Evolutionary conservation across 1,140 invertebrate species (phyloP).

Genomic region (Temnothorax curvispinosus): DNA sequence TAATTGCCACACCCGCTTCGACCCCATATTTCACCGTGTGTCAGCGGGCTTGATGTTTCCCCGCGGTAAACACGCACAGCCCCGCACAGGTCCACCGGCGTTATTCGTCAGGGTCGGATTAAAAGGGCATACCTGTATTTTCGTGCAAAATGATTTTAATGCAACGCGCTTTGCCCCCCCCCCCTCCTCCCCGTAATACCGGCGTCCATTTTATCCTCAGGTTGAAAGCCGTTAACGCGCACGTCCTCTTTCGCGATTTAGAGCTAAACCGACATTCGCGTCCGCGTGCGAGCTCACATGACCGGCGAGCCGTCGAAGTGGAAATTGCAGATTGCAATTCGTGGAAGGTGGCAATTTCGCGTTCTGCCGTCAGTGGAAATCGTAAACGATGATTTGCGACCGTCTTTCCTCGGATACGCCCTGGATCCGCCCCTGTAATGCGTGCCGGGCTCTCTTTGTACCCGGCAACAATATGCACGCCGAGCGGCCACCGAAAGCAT

Average conservation of each 20-base stretch:
- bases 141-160: slow-evolving; percentile 22
- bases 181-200: not conserved
- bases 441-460: slow-evolving; percentile 47
- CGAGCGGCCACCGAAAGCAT: slow-evolving; percentile 41
- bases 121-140: slow-evolving; percentile 30
- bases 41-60: slow-evolving; percentile 76
- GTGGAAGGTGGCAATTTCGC: not conserved
- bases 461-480: slow-evolving; percentile 57
- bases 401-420: not conserved
- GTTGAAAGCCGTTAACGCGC: not conserved
- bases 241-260: not conserved
- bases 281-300: not conserved
- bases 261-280: not conserved
- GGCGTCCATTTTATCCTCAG: not conserved
- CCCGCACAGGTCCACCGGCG: slow-evolving; percentile 52
- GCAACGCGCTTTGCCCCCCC: not conserved
- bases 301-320: not conserved
- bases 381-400: slow-evolving; percentile 22
- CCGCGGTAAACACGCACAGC: slow-evolving; percentile 68
- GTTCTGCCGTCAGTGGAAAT: slow-evolving; percentile 8
- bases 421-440: slow-evolving; percentile 40
- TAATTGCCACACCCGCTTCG: slow-evolving; percentile 75
- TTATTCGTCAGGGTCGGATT: slow-evolving; percentile 50
- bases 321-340: slow-evolving; percentile 25
- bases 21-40: slow-evolving; percentile 75